Base-by-base conservation (phyloP, 2,888 invertebrate species). In the Campoletis raptor region DNA sequence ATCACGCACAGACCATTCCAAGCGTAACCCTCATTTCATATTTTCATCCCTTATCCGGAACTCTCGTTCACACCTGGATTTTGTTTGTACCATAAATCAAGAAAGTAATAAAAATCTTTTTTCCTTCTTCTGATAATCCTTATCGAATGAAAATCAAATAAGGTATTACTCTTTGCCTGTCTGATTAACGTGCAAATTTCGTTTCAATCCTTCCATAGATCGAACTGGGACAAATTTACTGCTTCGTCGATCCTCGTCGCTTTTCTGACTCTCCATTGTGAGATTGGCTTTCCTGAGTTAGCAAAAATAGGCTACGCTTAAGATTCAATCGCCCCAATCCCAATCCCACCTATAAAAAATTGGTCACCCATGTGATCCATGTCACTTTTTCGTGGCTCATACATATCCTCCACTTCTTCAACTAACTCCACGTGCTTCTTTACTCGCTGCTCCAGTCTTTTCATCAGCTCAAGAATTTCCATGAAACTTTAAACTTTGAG, bases 1-100 rank as follows among this genome's bases (percentile, higher is more conserved):
- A 74, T 74, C 74, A 57, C 40, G 24, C 57, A 57, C 74, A 15
- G 37, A 12, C 74, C 36, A 73, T 73, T 73, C n/a, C 40, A 30
- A 12, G 52, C 66, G 66, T 37, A 72, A 37, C 45, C 36, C 52
- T 30, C 36, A 45, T 52, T 21, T 36, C 24, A 45, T 42, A 42
- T 70, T 45, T n/a, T 9, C 52, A 52, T 72, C 72, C n/a, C 37
- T 37, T n/a, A 52, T 52, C 52, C 36, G 8, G 48, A 52, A n/a
- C 52, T 36, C 66, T 66, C 37, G 15, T 66, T 66, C 9, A 37
- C 66, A 66, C 37, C 66, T 37, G 36, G 36, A 66, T 37, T 66
- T 18, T 66, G 36, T 66, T 37, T 66, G 7, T 37, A 18, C 9
- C 66, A 37, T 66, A 9, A 37, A 36, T 66, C n/a, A 36, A 37